A percentile compares a stretch with the other conserved stretches of the same genome.
Conservation (phyloP, 2,888 invertebrate genomes). For the Hirtodrosophila trivittata region DNA sequence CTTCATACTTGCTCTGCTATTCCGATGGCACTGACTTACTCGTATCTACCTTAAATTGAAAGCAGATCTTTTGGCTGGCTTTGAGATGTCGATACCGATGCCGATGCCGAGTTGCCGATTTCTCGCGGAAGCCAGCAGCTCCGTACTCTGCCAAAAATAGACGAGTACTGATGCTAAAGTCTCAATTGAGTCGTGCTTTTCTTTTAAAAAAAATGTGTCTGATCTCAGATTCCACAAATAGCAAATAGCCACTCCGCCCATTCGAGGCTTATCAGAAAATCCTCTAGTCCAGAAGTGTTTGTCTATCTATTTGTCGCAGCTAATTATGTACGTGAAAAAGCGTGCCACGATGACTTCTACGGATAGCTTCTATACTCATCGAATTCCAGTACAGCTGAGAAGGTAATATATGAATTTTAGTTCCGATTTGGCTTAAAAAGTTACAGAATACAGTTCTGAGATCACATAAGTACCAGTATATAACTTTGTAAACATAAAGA, state of each 20-base stretch:
- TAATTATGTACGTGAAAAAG: conserved; percentile 47
- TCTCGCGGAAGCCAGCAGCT: conserved; percentile 68
- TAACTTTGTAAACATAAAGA: conserved; percentile 3
- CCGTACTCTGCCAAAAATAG: conserved; percentile 76
- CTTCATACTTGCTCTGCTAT: conserved; percentile 5
- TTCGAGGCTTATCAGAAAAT: conserved; percentile 62
- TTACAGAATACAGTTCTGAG: neutral
- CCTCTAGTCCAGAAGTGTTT: conserved; percentile 16
- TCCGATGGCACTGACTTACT: conserved; percentile 9
- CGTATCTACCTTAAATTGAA: conserved; percentile 2
- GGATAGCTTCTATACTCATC: conserved; percentile 10
- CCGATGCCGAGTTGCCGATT: conserved; percentile 21
- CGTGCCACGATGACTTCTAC: conserved; percentile 42
- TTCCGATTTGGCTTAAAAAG: conserved; percentile 10
- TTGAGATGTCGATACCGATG: conserved; percentile 15
- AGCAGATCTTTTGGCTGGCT: conserved; percentile 11
- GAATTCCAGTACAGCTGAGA: conserved; percentile 12
- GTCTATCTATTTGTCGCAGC: conserved; percentile 12
- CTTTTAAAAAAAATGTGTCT: conserved; percentile 51
- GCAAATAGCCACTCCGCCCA: conserved; percentile 53
- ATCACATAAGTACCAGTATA: neutral
- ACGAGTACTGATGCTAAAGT: conserved; percentile 63
- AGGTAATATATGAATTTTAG: neutral
- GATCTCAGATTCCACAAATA: conserved; percentile 59
- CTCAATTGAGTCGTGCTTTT: conserved; percentile 63